Percentiles rank a stretch among this genome's conserved stretches.
Evolutionary conservation across 2,888 invertebrate genomes (phyloP).

Genomic region (Cheilosia soror): DNA sequence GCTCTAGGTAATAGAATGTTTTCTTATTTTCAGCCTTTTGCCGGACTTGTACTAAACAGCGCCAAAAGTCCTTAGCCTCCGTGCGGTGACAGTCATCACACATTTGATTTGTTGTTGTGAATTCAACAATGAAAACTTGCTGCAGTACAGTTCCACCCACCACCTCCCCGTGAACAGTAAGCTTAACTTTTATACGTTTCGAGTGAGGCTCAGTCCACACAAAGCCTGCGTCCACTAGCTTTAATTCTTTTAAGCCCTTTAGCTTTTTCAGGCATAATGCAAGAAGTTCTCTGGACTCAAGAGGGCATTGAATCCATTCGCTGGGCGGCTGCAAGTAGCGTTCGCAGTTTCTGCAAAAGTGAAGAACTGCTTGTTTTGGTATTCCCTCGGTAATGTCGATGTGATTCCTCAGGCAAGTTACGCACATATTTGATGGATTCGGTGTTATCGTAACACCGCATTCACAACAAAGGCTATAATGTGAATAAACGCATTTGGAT

Average conservation of each 20-base stretch:
- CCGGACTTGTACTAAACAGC: constrained; percentile 94
- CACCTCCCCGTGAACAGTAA: constrained; percentile 98
- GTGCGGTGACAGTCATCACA: constrained; percentile 98
- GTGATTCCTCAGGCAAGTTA: constrained; percentile 94
- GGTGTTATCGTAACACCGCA: constrained; percentile 96
- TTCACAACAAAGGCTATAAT: constrained; percentile 91
- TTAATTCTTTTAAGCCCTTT: constrained; percentile 94
- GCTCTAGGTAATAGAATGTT: constrained; percentile 98
- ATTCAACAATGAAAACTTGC: constrained; percentile 98
- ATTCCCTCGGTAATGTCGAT: constrained; percentile 98
- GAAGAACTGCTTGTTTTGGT: constrained; percentile 95
- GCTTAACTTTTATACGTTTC: constrained; percentile 96
- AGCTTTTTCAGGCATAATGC: constrained; percentile 96
- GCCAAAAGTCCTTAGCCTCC: constrained; percentile 99
- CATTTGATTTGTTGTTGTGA: constrained; percentile 95
- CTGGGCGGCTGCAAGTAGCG: constrained; percentile 96
- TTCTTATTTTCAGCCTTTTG: constrained; percentile 96
- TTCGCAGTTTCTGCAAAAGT: constrained; percentile 97
- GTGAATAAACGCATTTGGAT: too few relatives aligned
- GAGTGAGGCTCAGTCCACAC: constrained; percentile 99
- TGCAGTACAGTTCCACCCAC: constrained; percentile 95
- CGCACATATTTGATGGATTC: constrained; percentile 99
- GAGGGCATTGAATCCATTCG: constrained; percentile 92
- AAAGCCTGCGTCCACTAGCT: constrained; percentile 97
- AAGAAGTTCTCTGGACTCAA: constrained; percentile 96